A percentile compares a stretch with the other conserved stretches of the same genome.
Conservation (phyloP, 2,888 invertebrate genomes). For the Tenthredo scrophulariae region DNA sequence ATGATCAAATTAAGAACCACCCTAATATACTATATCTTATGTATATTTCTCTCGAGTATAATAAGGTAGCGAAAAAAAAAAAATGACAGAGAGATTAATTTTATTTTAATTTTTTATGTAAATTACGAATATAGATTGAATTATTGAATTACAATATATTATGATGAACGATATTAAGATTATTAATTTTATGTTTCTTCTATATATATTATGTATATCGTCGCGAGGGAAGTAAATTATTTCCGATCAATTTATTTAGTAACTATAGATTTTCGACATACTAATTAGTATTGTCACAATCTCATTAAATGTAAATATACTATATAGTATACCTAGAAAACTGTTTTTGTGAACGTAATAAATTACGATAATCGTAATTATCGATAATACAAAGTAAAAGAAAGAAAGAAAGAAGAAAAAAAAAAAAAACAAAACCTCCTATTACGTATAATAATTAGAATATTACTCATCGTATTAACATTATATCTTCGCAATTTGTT, state of each 20-base stretch:
- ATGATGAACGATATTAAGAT: background rate
- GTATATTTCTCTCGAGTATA: background rate
- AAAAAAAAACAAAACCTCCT: background rate
- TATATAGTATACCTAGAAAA: background rate
- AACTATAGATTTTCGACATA: background rate
- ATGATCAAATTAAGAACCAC: no score
- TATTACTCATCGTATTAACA: background rate
- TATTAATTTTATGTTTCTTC: background rate
- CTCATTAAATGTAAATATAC: conserved; percentile 29
- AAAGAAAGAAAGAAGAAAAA: background rate
- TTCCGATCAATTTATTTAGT: background rate
- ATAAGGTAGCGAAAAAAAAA: background rate
- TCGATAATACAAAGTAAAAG: background rate
- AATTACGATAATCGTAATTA: background rate
- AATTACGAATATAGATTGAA: background rate
- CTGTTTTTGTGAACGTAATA: background rate
- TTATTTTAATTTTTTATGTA: background rate
- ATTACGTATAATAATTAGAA: conserved; percentile 25
- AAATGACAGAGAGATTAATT: background rate
- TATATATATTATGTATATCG: background rate
- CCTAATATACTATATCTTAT: no score
- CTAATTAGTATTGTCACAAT: conserved; percentile 12
- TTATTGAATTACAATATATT: background rate
- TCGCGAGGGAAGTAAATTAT: background rate
- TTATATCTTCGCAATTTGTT: background rate